Evolutionary conservation across 2,797 vertebrate species (phyloP).

Genomic region (Amblyopsis hoosieri): DNA sequence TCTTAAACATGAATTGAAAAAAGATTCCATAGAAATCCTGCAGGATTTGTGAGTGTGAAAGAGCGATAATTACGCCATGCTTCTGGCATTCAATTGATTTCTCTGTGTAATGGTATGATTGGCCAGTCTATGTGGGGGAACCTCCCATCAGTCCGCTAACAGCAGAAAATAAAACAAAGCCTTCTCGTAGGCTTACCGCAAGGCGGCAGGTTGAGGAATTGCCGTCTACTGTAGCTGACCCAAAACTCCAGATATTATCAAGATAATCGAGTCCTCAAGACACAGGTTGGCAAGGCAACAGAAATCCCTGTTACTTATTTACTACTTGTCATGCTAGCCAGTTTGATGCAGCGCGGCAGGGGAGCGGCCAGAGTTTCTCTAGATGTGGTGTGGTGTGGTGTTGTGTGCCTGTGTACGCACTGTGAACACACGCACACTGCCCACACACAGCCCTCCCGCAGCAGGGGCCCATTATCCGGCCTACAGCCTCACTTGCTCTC

Average conservation of each 20-base stretch:
- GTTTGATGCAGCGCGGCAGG: constrained; percentile 43
- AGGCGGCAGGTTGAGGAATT: constrained; percentile 74
- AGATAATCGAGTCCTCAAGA: constrained; percentile 19
- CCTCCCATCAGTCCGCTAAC: constrained; percentile 27
- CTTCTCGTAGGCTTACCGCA: constrained; percentile 55
- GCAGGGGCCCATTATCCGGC: constrained; percentile 58
- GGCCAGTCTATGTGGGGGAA: constrained; percentile 21
- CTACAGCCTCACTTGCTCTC: constrained; percentile 44
- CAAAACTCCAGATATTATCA: constrained; percentile 71
- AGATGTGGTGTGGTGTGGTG: constrained; percentile 16
- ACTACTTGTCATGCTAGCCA: constrained; percentile 30
- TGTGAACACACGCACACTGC: constrained; percentile 31
- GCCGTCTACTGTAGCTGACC: constrained; percentile 75
- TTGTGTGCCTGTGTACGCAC: constrained; percentile 10
- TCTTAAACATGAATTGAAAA: not conserved
- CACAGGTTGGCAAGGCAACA: not conserved
- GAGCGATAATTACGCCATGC: too few relatives aligned
- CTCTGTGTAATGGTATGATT: too few relatives aligned
- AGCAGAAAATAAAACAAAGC: constrained; percentile 39
- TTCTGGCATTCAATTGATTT: too few relatives aligned
- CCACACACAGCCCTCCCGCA: constrained; percentile 48
- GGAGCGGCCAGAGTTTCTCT: constrained; percentile 14
- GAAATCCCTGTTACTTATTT: constrained; percentile 12
- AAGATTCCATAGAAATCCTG: not conserved
- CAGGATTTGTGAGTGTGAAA: not conserved